phyloP scores from a whole-genome alignment of 2,888 invertebrate species.

The Buathra laborator region DNA sequence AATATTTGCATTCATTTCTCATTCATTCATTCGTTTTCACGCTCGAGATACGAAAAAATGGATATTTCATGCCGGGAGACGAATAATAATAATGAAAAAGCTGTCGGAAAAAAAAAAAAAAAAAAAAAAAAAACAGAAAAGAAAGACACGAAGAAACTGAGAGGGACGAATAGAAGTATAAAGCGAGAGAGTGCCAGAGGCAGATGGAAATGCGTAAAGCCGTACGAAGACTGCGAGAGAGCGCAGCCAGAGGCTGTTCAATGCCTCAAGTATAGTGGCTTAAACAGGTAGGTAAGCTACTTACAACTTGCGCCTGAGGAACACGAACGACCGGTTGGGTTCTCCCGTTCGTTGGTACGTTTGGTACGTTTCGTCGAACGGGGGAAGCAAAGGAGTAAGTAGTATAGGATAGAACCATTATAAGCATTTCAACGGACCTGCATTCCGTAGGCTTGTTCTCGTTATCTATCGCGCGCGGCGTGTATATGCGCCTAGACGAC shows the following conservation, averaged over 20 bases:
- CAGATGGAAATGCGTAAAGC: conserved; percentile 8
- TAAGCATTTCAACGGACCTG: conserved; percentile 19
- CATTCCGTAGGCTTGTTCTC: conserved; percentile 43
- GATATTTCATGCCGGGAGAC: conserved; percentile 5
- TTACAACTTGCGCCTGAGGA: conserved; percentile 14
- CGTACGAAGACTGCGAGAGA: conserved; percentile 15
- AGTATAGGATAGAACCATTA: conserved; percentile 37
- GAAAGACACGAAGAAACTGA: neutral
- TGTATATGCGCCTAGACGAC: neutral
- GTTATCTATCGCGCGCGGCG: conserved; percentile 24
- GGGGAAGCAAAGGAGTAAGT: conserved; percentile 16
- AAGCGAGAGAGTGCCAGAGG: neutral
- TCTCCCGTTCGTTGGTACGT: neutral
- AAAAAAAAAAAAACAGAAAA: neutral
- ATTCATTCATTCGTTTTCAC: conserved; percentile 18
- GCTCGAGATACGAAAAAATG: neutral
- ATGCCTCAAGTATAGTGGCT: conserved; percentile 11
- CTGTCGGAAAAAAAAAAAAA: neutral
- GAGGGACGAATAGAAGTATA: neutral
- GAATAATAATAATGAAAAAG: conserved; percentile 4
- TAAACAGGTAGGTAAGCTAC: conserved; percentile 47
- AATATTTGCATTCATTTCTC: conserved; percentile 4
- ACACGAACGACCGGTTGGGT: conserved; percentile 9
- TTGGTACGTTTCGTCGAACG: conserved; percentile 5
- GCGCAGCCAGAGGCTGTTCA: conserved; percentile 2